Evolutionary conservation across 1,140 invertebrate species (phyloP).

Genomic region (Globodera rostochiensis): DNA sequence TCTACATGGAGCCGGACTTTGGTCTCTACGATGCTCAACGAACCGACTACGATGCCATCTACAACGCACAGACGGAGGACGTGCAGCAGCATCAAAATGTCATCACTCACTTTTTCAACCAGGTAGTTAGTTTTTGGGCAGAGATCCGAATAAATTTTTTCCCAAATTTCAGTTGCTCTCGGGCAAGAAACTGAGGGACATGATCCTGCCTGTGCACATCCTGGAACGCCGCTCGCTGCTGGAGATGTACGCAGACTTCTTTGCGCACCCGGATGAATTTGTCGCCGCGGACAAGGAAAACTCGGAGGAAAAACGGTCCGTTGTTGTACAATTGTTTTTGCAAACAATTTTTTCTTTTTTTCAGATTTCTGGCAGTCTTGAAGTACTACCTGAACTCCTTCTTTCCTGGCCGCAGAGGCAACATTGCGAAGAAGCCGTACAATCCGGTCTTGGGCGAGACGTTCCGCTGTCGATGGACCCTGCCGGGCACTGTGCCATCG

Average conservation of each 20-base stretch:
- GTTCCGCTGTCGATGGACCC: slow-evolving; percentile 70
- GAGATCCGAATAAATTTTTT: too few species aligned
- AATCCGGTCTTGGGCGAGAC: slow-evolving; percentile 72
- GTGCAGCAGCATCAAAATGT: too few species aligned
- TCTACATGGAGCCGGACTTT: too few species aligned
- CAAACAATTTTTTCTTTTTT: neutral
- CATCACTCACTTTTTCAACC: too few species aligned
- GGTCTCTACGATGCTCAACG: too few species aligned
- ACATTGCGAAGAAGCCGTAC: slow-evolving; percentile 71
- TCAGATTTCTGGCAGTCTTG: slow-evolving; percentile 11
- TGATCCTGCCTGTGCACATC: slow-evolving; percentile 71
- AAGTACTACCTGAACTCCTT: slow-evolving; percentile 69
- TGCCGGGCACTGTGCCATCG: slow-evolving; percentile 69
- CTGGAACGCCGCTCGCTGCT: slow-evolving; percentile 70
- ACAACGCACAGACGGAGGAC: too few species aligned
- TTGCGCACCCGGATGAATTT: slow-evolving; percentile 68
- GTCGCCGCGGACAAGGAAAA: slow-evolving; percentile 42
- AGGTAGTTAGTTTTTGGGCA: too few species aligned
- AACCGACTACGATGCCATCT: too few species aligned
- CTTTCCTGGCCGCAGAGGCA: slow-evolving; percentile 69
- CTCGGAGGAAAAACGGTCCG: slow-evolving; percentile 68
- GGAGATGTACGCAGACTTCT: slow-evolving; percentile 72
- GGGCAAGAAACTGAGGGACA: too few species aligned
- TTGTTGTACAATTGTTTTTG: slow-evolving; percentile 49
- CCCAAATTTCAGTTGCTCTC: too few species aligned